These are phyloP conservation scores for Drosophila arawakana DNA, from an alignment of 1,140 invertebrate genomes.

Conservation along the genomic window DNA sequence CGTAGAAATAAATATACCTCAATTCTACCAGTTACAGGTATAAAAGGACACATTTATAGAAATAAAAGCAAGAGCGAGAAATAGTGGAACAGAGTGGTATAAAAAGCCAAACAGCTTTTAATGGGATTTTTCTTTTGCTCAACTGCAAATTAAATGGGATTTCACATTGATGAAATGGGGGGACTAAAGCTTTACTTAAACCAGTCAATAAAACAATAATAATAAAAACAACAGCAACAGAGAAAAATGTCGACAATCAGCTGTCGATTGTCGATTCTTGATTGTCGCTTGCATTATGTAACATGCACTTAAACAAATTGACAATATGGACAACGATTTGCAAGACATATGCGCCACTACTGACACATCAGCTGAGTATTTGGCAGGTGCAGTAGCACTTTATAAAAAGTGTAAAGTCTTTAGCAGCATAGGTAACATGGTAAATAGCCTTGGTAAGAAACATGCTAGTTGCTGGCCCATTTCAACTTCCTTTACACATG, in stretches of 20 bases:
- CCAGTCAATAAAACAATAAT: conserved; percentile 26
- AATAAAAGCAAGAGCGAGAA: conserved; percentile 22
- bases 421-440: background rate
- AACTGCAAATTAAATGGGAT: conserved; percentile 39
- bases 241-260: conserved; percentile 21
- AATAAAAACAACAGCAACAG: background rate
- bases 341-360: conserved; percentile 18
- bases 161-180: conserved; percentile 25
- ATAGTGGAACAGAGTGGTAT: conserved; percentile 25
- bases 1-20: too few relatives aligned
- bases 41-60: background rate
- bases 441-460: too few relatives aligned
- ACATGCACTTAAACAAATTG: conserved; percentile 78
- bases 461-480: too few relatives aligned
- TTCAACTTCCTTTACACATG: too few relatives aligned
- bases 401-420: conserved; percentile 26
- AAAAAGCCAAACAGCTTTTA: conserved; percentile 34
- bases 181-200: conserved; percentile 19
- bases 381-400: background rate
- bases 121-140: conserved; percentile 32
- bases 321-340: conserved; percentile 61
- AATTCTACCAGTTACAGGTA: too few relatives aligned
- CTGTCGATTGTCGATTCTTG: conserved; percentile 4
- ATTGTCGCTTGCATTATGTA: conserved; percentile 63
- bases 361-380: conserved; percentile 10